phyloP scores from a whole-genome alignment of 2,113 vertebrate genomes.

The Sciurus niger region DNA sequence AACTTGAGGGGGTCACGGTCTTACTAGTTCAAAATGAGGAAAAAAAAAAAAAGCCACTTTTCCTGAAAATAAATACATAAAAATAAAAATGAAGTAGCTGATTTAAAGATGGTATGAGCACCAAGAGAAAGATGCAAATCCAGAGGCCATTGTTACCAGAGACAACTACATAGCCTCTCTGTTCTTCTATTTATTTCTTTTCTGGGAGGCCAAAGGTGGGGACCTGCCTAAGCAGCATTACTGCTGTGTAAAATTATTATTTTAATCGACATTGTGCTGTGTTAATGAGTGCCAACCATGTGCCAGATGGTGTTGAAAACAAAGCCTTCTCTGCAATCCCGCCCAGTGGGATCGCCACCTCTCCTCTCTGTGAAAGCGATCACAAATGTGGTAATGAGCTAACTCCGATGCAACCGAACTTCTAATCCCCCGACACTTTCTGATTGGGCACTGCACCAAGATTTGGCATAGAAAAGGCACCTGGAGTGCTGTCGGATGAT shows the following conservation, averaged over 20 bases:
- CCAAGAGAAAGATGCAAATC: neutral
- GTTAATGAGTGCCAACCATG: slow-evolving; percentile 84
- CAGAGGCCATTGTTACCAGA: neutral
- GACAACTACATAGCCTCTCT: neutral
- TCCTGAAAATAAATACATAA: neutral
- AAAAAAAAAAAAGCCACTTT: neutral
- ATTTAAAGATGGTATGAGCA: neutral
- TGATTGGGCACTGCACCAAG: slow-evolving; percentile 84
- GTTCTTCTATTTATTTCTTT: slow-evolving; percentile 35
- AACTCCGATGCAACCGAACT: slow-evolving; percentile 83
- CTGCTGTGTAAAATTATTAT: slow-evolving; percentile 75
- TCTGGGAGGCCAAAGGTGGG: slow-evolving; percentile 64
- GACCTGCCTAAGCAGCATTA: slow-evolving; percentile 46
- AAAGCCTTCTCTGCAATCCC: slow-evolving; percentile 82
- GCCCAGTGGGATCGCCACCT: slow-evolving; percentile 83
- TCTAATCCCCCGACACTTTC: slow-evolving; percentile 82
- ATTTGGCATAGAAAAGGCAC: slow-evolving; percentile 86
- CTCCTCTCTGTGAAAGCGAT: slow-evolving; percentile 80
- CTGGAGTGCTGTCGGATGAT: slow-evolving; percentile 85
- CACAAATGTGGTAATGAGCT: slow-evolving; percentile 84
- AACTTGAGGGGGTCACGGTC: neutral
- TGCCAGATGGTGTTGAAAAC: slow-evolving; percentile 84
- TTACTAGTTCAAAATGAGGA: neutral
- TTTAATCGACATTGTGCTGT: slow-evolving; percentile 82
- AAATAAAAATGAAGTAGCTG: neutral